Conservation (phyloP, 1,140 invertebrate species). For the Hermatobates lingyangjiaoensis region DNA sequence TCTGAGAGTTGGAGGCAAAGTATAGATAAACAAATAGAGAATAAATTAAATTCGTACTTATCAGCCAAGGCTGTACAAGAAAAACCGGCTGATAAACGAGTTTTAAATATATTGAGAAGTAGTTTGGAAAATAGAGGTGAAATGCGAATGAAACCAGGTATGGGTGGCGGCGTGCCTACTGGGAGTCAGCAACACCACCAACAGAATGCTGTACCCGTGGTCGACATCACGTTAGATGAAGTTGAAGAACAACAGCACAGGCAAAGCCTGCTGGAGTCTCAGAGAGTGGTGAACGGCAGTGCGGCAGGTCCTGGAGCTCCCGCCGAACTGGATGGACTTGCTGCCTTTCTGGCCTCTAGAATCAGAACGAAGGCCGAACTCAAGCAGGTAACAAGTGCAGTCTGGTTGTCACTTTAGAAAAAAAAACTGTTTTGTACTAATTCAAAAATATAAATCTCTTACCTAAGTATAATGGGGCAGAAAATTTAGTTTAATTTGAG, state of each 20-base stretch:
- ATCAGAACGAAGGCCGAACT: slow-evolving; percentile 65
- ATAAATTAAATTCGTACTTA: slow-evolving; percentile 24
- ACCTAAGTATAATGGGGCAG: too few species aligned
- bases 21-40: slow-evolving; percentile 34
- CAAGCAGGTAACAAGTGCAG: slow-evolving; percentile 34
- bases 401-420: too few species aligned
- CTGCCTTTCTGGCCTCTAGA: slow-evolving; percentile 38
- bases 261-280: slow-evolving; percentile 14
- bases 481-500: too few species aligned
- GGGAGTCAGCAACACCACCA: too few species aligned
- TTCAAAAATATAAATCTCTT: too few species aligned
- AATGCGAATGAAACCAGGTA: too few species aligned
- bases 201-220: too few species aligned
- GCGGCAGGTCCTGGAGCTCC: too few species aligned
- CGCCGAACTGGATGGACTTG: slow-evolving; percentile 29
- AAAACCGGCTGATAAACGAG: slow-evolving; percentile 35
- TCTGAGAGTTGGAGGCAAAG: slow-evolving; percentile 32
- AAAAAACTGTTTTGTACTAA: too few species aligned
- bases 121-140: slow-evolving; percentile 46
- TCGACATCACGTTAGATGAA: slow-evolving; percentile 3
- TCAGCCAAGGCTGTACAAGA: slow-evolving; percentile 14
- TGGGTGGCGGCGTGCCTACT: too few species aligned
- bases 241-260: too few species aligned
- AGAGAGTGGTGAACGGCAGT: slow-evolving; percentile 14
- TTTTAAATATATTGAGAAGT: slow-evolving; percentile 42